Evolutionary conservation across 2,113 vertebrate species (phyloP).

Genomic region (Monopterus albus): DNA sequence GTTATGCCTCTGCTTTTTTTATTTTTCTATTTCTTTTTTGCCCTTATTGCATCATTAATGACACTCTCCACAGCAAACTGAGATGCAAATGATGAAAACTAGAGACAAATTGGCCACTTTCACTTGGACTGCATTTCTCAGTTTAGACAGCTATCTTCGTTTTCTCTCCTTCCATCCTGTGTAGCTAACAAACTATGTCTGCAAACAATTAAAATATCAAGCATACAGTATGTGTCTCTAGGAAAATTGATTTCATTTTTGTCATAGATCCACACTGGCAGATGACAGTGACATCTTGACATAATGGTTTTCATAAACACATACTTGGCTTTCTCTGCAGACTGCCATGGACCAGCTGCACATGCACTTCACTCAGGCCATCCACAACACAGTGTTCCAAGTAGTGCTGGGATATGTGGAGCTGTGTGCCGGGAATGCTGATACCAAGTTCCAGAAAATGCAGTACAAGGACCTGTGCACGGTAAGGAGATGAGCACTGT

Average conservation of each 20-base stretch:
- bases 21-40: background rate
- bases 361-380: slow-evolving; percentile 99
- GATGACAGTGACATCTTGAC: slow-evolving; percentile 22
- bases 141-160: background rate
- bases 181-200: background rate
- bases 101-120: background rate
- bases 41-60: background rate
- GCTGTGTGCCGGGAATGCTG: slow-evolving; percentile 94
- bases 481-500: slow-evolving; percentile 76
- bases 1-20: background rate
- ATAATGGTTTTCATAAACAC: slow-evolving; percentile 32
- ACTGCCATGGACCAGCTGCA: slow-evolving; percentile 99
- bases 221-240: background rate
- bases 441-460: slow-evolving; percentile 99
- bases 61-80: background rate
- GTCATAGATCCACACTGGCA: slow-evolving; percentile 9
- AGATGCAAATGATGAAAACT: slow-evolving; percentile 4
- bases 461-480: slow-evolving; percentile 98
- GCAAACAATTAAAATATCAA: slow-evolving; percentile 12
- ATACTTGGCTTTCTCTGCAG: slow-evolving; percentile 76
- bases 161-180: slow-evolving; percentile 4
- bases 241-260: slow-evolving; percentile 12
- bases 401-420: slow-evolving; percentile 99
- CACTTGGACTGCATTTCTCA: slow-evolving; percentile 1
- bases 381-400: slow-evolving; percentile 99